Base-by-base conservation (phyloP, 2,888 invertebrate species). In the Cosmopolites sordidus region DNA sequence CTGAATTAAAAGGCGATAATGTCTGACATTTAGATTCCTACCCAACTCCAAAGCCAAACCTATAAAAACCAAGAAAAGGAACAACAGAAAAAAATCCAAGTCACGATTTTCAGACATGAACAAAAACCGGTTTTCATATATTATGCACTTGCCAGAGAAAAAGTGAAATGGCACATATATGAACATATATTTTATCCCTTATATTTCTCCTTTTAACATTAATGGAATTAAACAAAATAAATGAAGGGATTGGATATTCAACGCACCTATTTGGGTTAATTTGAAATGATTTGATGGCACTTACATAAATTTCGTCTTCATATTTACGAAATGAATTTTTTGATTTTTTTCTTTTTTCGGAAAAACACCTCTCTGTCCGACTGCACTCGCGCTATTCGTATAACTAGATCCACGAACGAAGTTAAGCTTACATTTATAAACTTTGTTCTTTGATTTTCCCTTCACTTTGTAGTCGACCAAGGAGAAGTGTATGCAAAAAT, bases 401-500 rank as follows among this genome's bases (percentile, higher is more conserved):
- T 50, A 42, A 57, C 57, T 57, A 57, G 51, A 54, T 57, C 53
- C 57, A 43, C 53, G 40, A 41, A 37, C 41, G 48, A 44, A 50
- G 57, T 57, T 54, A 46, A 57, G 33, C 50, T 29, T 41, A 51
- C 54, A 54, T 54, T 54, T 54, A 58, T 54, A 58, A 54, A 54
- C 54, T 54, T 46, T 54, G 54, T 58, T 58, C 58, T 58, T 58
- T 54, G 51, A 48, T 54, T 57, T 58, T 58, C 58, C 58, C 54
- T 58, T 58, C 58, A 58, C 58, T 58, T 58, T 58, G 51, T 54
- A 54, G 49, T 41, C 33, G 56, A 51, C 48, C 56, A 43, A 29
- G 29, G 22, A 17, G 41, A 54, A 29, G 9, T 9, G 15, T 53
- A 2, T 12, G 30, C 41, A 30, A 14, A 39, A 8, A 38, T 33